Evolutionary conservation across 2,888 invertebrate species (phyloP).

Genomic region (Teleiodes luculella): DNA sequence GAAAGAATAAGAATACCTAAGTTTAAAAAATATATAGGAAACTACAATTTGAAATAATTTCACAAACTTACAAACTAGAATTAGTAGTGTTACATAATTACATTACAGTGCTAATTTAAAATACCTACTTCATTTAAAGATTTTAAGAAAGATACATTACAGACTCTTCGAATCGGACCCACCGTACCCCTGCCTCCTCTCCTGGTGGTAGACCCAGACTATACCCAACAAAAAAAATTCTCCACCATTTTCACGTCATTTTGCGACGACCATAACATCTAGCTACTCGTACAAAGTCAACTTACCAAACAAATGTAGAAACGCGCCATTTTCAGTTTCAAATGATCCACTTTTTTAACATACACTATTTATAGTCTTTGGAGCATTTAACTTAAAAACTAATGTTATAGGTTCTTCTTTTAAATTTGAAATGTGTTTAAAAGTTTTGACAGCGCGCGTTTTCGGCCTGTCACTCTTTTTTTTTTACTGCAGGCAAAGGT

Average conservation of each 20-base stretch:
- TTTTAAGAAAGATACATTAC: too few relatives aligned
- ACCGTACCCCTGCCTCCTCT: too few relatives aligned
- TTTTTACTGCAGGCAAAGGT: background rate
- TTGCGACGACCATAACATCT: background rate
- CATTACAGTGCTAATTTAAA: too few relatives aligned
- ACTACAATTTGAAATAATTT: too few relatives aligned
- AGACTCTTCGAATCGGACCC: too few relatives aligned
- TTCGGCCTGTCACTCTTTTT: background rate
- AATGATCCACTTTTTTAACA: background rate
- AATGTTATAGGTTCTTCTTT: background rate
- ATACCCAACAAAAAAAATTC: too few relatives aligned
- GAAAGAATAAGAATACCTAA: too few relatives aligned
- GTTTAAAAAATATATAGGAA: too few relatives aligned
- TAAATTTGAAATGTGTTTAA: background rate
- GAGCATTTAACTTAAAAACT: background rate
- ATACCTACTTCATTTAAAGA: too few relatives aligned
- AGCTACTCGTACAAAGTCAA: background rate
- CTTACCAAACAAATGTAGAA: conserved; percentile 4
- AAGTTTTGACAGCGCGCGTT: conserved; percentile 5
- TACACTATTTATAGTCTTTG: background rate
- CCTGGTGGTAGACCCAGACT: too few relatives aligned
- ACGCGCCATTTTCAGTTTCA: conserved; percentile 6
- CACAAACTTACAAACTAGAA: too few relatives aligned
- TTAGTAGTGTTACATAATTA: too few relatives aligned
- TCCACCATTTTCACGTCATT: background rate